Evolutionary conservation across 2,797 vertebrate species (phyloP).

Genomic region (Sparidentex hasta): DNA sequence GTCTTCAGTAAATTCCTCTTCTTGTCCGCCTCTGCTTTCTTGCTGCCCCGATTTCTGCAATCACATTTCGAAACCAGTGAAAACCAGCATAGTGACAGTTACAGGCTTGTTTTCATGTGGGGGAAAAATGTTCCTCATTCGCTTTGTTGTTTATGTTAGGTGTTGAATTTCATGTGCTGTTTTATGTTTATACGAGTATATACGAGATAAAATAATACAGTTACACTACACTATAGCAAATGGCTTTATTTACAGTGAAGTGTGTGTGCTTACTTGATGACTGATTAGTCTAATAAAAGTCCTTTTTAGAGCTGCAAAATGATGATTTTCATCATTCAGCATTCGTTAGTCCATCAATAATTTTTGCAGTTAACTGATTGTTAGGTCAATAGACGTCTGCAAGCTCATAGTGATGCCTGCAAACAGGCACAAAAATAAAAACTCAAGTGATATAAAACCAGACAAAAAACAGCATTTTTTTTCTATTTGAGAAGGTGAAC

Average conservation of each 20-base stretch:
- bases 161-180: not conserved
- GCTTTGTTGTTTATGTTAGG: not conserved
- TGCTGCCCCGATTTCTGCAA: constrained; percentile 28
- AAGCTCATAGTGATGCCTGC: not conserved
- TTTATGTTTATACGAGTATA: not conserved
- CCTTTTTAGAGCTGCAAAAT: not conserved
- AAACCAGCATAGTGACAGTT: not conserved
- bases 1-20: constrained; percentile 50
- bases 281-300: not conserved
- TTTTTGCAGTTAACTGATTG: not conserved
- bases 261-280: not conserved
- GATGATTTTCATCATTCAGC: not conserved
- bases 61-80: constrained; percentile 39
- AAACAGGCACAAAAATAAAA: not conserved
- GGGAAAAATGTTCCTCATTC: not conserved
- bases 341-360: not conserved
- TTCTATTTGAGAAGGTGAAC: not conserved
- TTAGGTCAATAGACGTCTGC: not conserved
- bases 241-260: not conserved
- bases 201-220: not conserved
- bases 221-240: not conserved
- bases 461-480: not conserved
- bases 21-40: not conserved
- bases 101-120: not conserved
- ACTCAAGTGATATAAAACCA: not conserved